Conservation (phyloP, 2,888 invertebrate genomes). For the Drosophila acutilabella region DNA sequence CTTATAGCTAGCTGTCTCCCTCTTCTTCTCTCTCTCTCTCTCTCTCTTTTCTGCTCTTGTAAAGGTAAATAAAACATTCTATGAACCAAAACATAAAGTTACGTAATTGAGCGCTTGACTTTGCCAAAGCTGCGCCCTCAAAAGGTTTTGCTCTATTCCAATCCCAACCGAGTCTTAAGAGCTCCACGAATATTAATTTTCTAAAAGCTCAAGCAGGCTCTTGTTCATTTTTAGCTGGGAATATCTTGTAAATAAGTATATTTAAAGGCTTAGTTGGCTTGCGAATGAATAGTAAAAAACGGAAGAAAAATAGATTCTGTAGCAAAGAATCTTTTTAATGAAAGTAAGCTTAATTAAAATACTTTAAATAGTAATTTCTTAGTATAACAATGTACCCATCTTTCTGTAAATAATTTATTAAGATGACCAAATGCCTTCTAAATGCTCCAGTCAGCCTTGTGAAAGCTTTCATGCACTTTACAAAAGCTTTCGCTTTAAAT, state of each 20-base stretch:
- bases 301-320: too few relatives aligned
- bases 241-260: not conserved
- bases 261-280: not conserved
- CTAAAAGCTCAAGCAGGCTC: conserved; percentile 32
- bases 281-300: not conserved
- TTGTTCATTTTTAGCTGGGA: conserved; percentile 14
- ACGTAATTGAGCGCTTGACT: conserved; percentile 74
- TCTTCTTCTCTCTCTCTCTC: not conserved
- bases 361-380: too few relatives aligned
- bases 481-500: too few relatives aligned
- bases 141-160: conserved; percentile 35
- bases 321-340: too few relatives aligned
- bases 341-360: too few relatives aligned
- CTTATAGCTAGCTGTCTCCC: conserved; percentile 16
- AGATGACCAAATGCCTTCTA: too few relatives aligned
- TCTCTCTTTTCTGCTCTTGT: conserved; percentile 1
- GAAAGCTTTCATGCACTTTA: too few relatives aligned
- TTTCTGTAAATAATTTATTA: too few relatives aligned
- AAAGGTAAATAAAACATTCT: conserved; percentile 67
- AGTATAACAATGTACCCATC: too few relatives aligned
- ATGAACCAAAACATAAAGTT: conserved; percentile 56
- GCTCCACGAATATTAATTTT: conserved; percentile 51
- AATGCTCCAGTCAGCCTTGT: too few relatives aligned
- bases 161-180: conserved; percentile 30
- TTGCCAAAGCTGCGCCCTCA: conserved; percentile 29